phyloP scores from a whole-genome alignment of 2,797 vertebrate species.

The Leptoclinus maculatus region DNA sequence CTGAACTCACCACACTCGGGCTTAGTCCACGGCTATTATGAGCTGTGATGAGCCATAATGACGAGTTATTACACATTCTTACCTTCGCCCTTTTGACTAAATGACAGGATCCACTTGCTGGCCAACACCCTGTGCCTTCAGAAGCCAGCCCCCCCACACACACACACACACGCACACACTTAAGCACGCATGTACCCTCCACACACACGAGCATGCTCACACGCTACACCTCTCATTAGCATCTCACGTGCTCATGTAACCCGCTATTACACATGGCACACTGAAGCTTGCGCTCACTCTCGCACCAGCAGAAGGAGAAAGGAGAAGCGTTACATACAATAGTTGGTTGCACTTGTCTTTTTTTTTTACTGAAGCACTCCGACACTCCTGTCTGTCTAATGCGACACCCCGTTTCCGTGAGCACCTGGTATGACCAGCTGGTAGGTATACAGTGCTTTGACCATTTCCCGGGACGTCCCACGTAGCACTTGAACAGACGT shows the following conservation, averaged over 20 bases:
- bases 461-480: not conserved
- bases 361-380: slow-evolving; percentile 9
- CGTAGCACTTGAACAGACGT: not conserved
- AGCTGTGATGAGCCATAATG: slow-evolving; percentile 75
- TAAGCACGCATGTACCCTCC: slow-evolving; percentile 43
- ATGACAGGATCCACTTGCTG: slow-evolving; percentile 74
- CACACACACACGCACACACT: slow-evolving; percentile 50
- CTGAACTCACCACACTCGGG: slow-evolving; percentile 69
- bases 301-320: slow-evolving; percentile 29
- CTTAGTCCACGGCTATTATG: slow-evolving; percentile 66
- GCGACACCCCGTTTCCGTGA: slow-evolving; percentile 75
- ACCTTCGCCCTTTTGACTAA: slow-evolving; percentile 69
- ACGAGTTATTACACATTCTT: slow-evolving; percentile 63
- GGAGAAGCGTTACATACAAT: slow-evolving; percentile 18
- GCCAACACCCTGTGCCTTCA: slow-evolving; percentile 68
- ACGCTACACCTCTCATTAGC: slow-evolving; percentile 67
- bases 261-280: slow-evolving; percentile 62
- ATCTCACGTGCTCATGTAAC: slow-evolving; percentile 52
- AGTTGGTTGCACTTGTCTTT: slow-evolving; percentile 4
- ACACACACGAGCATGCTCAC: slow-evolving; percentile 51
- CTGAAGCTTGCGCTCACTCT: slow-evolving; percentile 51
- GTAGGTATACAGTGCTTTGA: slow-evolving; percentile 64
- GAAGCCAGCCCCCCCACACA: slow-evolving; percentile 28
- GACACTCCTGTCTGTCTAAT: slow-evolving; percentile 37
- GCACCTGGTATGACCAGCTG: slow-evolving; percentile 84